These are phyloP conservation scores for Mythimna ferrago DNA, from an alignment of 2,888 invertebrate genomes.

Conservation along the genomic window DNA sequence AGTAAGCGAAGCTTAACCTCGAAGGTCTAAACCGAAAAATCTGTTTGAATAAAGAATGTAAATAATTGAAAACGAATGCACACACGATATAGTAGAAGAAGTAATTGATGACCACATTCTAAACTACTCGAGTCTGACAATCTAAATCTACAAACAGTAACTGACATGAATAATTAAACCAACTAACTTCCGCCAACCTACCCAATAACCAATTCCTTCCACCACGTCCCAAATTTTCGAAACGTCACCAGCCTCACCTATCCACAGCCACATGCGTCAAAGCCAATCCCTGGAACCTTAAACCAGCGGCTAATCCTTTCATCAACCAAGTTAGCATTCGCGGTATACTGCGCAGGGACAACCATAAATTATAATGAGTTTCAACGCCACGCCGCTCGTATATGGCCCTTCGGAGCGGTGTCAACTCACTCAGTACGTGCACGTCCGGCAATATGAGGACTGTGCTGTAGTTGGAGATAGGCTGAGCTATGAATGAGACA, in stretches of 20 bases:
- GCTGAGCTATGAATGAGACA: slow-evolving; percentile 24
- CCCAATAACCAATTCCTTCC: not conserved
- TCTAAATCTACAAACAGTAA: not conserved
- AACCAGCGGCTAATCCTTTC: slow-evolving; percentile 80
- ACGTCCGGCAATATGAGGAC: slow-evolving; percentile 65
- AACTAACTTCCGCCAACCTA: not conserved
- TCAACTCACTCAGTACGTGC: slow-evolving; percentile 61
- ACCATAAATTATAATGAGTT: slow-evolving; percentile 88
- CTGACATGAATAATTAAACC: not conserved
- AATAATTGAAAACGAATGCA: not conserved
- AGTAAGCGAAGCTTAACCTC: not conserved
- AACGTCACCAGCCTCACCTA: not conserved
- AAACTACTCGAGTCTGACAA: not conserved
- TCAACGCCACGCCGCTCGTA: slow-evolving; percentile 68
- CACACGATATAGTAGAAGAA: not conserved
- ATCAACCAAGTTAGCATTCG: slow-evolving; percentile 83
- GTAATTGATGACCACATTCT: not conserved
- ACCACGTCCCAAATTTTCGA: slow-evolving; percentile 11
- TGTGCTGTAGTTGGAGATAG: slow-evolving; percentile 55
- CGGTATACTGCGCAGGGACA: slow-evolving; percentile 73
- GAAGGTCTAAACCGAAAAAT: not conserved
- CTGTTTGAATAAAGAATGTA: not conserved
- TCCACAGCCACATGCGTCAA: slow-evolving; percentile 14
- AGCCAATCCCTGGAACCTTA: slow-evolving; percentile 18
- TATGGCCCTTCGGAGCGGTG: slow-evolving; percentile 59